These are phyloP conservation scores for Potorous gilbertii DNA, from an alignment of 2,797 vertebrate genomes.

Conservation along the genomic window DNA sequence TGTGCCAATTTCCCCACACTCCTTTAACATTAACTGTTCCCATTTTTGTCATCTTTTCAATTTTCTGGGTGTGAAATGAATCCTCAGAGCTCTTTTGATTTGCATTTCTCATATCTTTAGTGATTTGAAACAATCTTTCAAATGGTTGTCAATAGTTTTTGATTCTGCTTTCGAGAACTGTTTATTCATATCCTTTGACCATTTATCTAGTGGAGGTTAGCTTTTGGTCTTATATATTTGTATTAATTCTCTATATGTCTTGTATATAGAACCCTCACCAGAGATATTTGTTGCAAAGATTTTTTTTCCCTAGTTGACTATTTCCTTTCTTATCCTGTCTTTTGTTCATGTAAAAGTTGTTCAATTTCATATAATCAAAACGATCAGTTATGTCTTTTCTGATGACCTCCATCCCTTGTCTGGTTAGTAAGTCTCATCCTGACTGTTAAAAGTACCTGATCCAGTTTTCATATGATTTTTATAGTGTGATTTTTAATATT, in stretches of 20 bases:
- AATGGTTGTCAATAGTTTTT: not conserved
- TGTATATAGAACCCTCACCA: not conserved
- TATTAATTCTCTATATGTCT: not conserved
- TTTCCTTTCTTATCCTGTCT: not conserved
- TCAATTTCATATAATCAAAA: not conserved
- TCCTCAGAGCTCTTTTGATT: not conserved
- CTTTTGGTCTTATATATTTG: not conserved
- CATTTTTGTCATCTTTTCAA: not conserved
- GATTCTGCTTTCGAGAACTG: not conserved
- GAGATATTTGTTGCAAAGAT: not conserved
- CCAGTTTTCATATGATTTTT: not conserved
- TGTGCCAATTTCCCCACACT: not conserved
- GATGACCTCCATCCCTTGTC: not conserved
- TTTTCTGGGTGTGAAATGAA: not conserved
- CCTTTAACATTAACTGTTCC: not conserved
- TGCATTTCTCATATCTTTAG: not conserved
- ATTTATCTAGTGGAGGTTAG: not conserved
- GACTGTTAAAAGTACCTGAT: not conserved
- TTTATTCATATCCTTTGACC: not conserved
- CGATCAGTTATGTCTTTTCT: not conserved
- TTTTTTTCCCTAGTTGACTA: not conserved
- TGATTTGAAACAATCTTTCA: not conserved
- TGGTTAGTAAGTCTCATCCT: not conserved
- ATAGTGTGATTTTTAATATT: not conserved
- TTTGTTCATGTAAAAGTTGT: not conserved